Base-by-base conservation (phyloP, 2,888 invertebrate genomes). In the Meloe dianella region DNA sequence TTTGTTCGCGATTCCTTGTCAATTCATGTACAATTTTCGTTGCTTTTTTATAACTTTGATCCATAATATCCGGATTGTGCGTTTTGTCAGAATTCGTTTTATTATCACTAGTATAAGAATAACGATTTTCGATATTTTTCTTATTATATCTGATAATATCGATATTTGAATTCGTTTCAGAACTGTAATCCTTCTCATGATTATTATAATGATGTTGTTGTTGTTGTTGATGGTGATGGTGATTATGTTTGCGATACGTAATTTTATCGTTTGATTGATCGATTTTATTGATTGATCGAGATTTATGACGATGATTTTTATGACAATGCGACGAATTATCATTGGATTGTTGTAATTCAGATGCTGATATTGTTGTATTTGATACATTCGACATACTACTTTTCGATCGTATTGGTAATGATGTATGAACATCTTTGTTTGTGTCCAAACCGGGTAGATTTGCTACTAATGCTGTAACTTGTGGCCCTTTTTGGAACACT, bases 401-500 rank as follows among this genome's bases (percentile, higher is more conserved):
- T 71, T 75, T 84, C n/a, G 89, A 88, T 73, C 89, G 79, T 73
- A 87, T 80, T 78, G 87, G 71, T 75, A 82, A 73, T 1, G 84
- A 83, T 1, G 78, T 77, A 62, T 80, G 77, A 1, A 72, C 73
- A 59, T 84, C 82, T 70, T 81, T 81, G 51, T 79, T 79, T 0
- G 84, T 79, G 67, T 87, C 87, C 12, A 89, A 79, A 4, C 88
- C 88, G 0, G 90, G 88, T 38, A 89, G 81, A 77, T 88, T 89
- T 1, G 89, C 89, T 0, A 92, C 90, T 22, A 93, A 83, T 0
- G 92, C 90, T 1, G 92, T 92, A 29, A 93, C 91, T 78, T 92
- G 93, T 32, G 92, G 91, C 0, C 93, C 93, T 76, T 93, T 91
- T 81, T 93, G 93, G 79, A 91, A 93, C 58, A 93, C 90, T 67